Percentiles rank a stretch among this genome's conserved stretches.
Conservation (phyloP, 2,888 invertebrate genomes). For the Phengaris alcon region DNA sequence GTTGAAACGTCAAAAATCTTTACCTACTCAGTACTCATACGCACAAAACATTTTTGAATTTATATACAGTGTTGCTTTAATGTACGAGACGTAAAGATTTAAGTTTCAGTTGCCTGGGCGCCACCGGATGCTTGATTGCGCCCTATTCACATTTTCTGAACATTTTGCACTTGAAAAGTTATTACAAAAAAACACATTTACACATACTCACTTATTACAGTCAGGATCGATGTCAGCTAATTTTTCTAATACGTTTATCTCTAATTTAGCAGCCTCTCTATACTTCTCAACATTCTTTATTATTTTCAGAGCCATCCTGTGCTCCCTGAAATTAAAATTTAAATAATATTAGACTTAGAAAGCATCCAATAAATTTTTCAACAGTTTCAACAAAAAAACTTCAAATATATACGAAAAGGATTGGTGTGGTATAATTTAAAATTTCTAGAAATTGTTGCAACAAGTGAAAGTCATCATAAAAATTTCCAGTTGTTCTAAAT, state of each 20-base stretch:
- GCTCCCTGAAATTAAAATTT: constrained; percentile 83
- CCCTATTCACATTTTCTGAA: not conserved
- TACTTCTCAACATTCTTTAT: constrained; percentile 99
- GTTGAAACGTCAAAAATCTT: not conserved
- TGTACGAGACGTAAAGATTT: not conserved
- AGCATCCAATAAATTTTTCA: not conserved
- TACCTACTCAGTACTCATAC: not conserved
- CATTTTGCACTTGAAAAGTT: not conserved
- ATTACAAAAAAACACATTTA: not conserved
- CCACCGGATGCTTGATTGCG: not conserved
- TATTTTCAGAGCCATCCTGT: constrained; percentile 97
- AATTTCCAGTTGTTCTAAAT: not conserved
- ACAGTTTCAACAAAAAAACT: not conserved
- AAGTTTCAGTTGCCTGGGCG: not conserved
- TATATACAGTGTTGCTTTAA: not conserved
- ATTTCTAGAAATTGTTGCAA: not conserved
- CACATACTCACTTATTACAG: constrained; percentile 92
- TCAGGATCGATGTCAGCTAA: constrained; percentile 96
- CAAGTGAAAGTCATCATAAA: not conserved
- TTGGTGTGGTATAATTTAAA: not conserved
- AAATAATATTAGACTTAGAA: constrained; percentile 4
- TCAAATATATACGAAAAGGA: too few species aligned
- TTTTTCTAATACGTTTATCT: constrained; percentile 99
- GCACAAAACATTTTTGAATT: not conserved
- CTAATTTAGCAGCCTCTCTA: constrained; percentile 98